Evolutionary conservation across 2,888 invertebrate species (phyloP).

Genomic region (Trichogramma evanescens): DNA sequence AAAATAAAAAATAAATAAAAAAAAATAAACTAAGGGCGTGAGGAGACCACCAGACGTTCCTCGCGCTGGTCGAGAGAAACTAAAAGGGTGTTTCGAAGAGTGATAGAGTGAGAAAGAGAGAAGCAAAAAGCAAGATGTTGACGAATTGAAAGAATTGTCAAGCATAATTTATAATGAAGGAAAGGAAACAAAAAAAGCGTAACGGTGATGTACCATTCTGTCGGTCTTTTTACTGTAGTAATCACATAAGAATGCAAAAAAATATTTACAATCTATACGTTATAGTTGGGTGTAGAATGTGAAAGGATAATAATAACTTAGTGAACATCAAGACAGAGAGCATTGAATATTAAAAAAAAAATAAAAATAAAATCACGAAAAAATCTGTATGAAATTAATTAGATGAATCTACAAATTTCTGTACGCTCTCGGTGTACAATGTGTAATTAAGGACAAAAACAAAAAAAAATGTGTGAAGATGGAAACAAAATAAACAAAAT

Average conservation of each 20-base stretch:
- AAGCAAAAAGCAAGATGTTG: not conserved
- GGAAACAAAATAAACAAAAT: conserved; percentile 23
- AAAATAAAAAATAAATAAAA: not conserved
- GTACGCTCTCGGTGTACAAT: conserved; percentile 21
- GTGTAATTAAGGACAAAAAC: conserved; percentile 28
- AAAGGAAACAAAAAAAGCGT: conserved; percentile 22
- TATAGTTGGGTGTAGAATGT: conserved; percentile 28
- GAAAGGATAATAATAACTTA: conserved; percentile 4
- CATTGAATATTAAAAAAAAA: not conserved
- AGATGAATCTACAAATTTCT: conserved; percentile 31
- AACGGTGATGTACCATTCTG: conserved; percentile 44
- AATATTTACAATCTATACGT: conserved; percentile 24
- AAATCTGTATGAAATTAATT: conserved; percentile 27
- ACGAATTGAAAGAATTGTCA: not conserved
- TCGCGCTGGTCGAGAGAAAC: not conserved
- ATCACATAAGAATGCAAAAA: conserved; percentile 4
- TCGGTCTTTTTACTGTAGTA: conserved; percentile 37
- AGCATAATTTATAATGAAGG: not conserved
- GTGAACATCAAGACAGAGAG: too few relatives aligned
- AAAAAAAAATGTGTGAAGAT: conserved; percentile 13
- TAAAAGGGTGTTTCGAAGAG: too few relatives aligned
- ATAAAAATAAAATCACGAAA: conserved; percentile 2
- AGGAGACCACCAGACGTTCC: not conserved
- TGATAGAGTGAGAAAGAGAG: not conserved
- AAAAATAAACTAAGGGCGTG: not conserved